Evolutionary conservation across 2,888 invertebrate species (phyloP).

Genomic region (Limnephilus rhombicus): DNA sequence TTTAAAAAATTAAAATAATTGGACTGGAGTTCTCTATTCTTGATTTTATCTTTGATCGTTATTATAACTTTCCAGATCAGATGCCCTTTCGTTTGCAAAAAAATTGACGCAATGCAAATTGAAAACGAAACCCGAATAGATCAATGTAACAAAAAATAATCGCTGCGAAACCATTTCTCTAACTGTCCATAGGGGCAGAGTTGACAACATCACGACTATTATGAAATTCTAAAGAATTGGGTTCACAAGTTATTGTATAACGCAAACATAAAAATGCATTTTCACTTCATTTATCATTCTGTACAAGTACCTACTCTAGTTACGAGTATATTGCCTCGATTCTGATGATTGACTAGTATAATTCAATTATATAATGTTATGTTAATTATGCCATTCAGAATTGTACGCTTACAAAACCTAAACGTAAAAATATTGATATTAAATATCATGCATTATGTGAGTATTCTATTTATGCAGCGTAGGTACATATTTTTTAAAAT

Average conservation of each 20-base stretch:
- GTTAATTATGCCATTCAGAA: no score
- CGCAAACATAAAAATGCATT: neutral
- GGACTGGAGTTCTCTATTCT: no score
- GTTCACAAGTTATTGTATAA: neutral
- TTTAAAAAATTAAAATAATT: no score
- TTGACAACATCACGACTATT: neutral
- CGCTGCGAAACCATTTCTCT: neutral
- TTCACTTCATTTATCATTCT: neutral
- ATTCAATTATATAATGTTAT: neutral
- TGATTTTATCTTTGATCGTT: neutral
- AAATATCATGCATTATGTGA: no score
- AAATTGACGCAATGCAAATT: neutral
- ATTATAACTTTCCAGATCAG: neutral
- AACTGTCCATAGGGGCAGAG: neutral
- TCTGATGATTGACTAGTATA: neutral
- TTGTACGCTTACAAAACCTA: no score
- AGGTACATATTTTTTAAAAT: no score
- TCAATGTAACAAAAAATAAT: neutral
- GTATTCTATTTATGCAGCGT: no score
- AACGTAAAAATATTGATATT: no score
- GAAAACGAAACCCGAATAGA: neutral
- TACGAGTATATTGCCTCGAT: neutral
- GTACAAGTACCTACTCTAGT: neutral
- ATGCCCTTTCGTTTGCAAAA: neutral
- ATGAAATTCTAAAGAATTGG: neutral